Conservation (phyloP, 2,888 invertebrate species). For the Peribatodes rhomboidaria region DNA sequence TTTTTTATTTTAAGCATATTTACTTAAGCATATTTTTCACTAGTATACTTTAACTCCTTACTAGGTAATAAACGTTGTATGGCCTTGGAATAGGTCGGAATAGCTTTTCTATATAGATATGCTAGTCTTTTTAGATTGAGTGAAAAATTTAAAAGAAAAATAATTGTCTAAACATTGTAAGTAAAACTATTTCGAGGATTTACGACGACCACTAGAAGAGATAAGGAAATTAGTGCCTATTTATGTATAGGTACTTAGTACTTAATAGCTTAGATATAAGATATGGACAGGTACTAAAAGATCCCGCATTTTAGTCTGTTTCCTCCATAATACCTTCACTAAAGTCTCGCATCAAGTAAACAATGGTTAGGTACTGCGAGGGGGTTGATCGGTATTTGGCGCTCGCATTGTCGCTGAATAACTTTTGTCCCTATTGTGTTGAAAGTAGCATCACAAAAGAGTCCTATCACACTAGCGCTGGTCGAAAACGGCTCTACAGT, state of each 20-base stretch:
- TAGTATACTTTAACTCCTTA: no score
- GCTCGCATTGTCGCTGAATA: conserved; percentile 87
- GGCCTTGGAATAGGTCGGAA: no score
- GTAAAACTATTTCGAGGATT: no score
- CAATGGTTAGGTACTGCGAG: conserved; percentile 78
- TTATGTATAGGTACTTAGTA: neutral
- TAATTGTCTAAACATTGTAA: no score
- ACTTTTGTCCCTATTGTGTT: conserved; percentile 87
- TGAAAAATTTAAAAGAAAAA: no score
- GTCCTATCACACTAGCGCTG: conserved; percentile 34
- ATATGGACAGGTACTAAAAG: conserved; percentile 28
- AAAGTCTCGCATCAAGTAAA: conserved; percentile 85
- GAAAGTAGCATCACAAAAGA: conserved; percentile 84
- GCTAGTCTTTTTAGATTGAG: no score
- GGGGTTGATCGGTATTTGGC: conserved; percentile 86
- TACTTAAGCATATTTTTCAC: no score
- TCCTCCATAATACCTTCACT: conserved; percentile 61
- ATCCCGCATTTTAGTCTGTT: conserved; percentile 33
- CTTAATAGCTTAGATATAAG: conserved; percentile 31
- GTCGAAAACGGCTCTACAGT: conserved; percentile 26
- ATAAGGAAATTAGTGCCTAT: no score
- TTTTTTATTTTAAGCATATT: no score
- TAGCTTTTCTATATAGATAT: no score
- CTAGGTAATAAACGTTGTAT: no score
- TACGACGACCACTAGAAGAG: no score